Base-by-base conservation (phyloP, 2,797 vertebrate species). In the Anolis apletophallus region DNA sequence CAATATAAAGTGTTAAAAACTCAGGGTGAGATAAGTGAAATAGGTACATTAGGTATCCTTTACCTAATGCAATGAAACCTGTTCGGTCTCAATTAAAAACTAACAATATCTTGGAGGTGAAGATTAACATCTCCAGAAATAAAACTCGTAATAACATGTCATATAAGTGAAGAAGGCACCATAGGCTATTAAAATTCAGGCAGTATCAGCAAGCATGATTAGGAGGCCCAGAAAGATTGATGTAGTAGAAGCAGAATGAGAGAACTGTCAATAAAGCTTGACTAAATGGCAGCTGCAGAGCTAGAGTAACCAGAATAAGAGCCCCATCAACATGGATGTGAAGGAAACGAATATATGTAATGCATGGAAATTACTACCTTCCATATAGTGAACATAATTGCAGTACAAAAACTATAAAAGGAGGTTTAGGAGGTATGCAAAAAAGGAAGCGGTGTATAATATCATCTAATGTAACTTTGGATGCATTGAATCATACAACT, bases 151-250 rank as follows among this genome's bases (percentile, higher is more conserved):
- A 2, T 50, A n/a, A 11, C 11, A 3, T 61, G 36, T 71, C 8
- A 0, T 5, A 80, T 86, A 90, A 86, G 29, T 36, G 80, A 90
- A 90, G 29, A 57, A 91, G 85, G 10, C 1, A 21, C 36, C 14
- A 26, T 34, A 16, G 55, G 46, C 11, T 50, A n/a, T 46, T 87
- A 0, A 68, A 85, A 88, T 1, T 32, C 68, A 77, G 40, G 78
- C 36, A 85, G 89, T 9, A 54, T 57, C 46, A 71, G 79, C 10
- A 5, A 21, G 77, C 59, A 23, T 34, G 17, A 72, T 59, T 61
- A 29, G n/a, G 77, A 36, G 71, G 23, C 59, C 82, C 4, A 36
- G 29, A 0, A 91, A 11, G 36, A 78, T 0, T 29, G 71, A 71
- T 3, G 46, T 55, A 67, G 88, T 54, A 72, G 23, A 79, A 81